Conservation (phyloP, 2,888 invertebrate genomes). For the Polydrusus cervinus region DNA sequence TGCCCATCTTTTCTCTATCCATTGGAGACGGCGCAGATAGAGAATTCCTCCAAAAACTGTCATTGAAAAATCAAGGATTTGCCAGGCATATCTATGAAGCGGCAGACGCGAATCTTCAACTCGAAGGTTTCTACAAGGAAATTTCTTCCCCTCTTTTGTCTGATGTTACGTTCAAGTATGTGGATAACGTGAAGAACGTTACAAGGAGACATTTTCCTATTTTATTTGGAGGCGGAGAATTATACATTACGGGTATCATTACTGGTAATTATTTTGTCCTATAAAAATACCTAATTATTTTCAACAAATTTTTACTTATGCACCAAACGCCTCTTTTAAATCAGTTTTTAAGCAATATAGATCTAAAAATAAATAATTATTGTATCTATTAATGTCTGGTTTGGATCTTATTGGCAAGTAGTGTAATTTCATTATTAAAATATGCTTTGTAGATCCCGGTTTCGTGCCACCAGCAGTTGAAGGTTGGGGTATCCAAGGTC, state of each 20-base stretch:
- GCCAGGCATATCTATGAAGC: slow-evolving; percentile 82
- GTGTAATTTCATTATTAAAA: too few species aligned
- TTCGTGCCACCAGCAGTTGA: slow-evolving; percentile 57
- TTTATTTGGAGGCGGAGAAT: slow-evolving; percentile 77
- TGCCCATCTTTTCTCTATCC: slow-evolving; percentile 79
- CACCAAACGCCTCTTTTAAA: too few species aligned
- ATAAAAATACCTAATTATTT: too few species aligned
- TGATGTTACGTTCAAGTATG: slow-evolving; percentile 79
- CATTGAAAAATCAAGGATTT: slow-evolving; percentile 79
- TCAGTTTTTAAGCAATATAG: too few species aligned
- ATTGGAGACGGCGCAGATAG: slow-evolving; percentile 82
- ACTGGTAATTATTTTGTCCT: slow-evolving; percentile 48
- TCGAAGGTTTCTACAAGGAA: slow-evolving; percentile 79
- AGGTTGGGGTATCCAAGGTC: slow-evolving; percentile 59
- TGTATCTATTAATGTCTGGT: too few species aligned
- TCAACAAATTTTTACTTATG: too few species aligned
- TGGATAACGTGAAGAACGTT: slow-evolving; percentile 74
- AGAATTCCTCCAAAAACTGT: slow-evolving; percentile 78
- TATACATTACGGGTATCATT: slow-evolving; percentile 76
- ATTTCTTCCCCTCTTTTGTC: slow-evolving; percentile 81
- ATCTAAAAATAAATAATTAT: too few species aligned
- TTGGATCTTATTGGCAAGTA: too few species aligned
- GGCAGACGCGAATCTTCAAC: slow-evolving; percentile 80
- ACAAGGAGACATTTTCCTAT: slow-evolving; percentile 76
- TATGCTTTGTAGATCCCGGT: slow-evolving; percentile 54